Evolutionary conservation across 2,113 vertebrate genomes (phyloP).

Genomic region (Lamprologus sp.): DNA sequence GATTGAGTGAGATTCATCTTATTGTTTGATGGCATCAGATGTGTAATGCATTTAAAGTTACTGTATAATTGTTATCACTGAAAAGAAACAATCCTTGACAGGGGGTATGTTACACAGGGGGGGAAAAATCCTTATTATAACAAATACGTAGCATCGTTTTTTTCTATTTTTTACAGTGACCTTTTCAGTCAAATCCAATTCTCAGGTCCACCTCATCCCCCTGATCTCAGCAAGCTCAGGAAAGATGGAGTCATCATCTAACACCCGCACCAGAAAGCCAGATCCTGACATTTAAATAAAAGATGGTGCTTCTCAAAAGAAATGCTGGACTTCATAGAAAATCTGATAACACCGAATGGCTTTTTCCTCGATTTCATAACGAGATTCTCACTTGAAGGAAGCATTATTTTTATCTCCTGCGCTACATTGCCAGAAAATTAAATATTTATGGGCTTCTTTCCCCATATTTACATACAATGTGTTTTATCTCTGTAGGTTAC

Average conservation of each 20-base stretch:
- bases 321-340: constrained; percentile 45
- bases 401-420: constrained; percentile 53
- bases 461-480: constrained; percentile 51
- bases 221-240: constrained; percentile 42
- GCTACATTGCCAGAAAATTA: constrained; percentile 28
- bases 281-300: constrained; percentile 73
- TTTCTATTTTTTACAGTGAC: constrained; percentile 1
- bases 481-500: constrained; percentile 26
- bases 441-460: constrained; percentile 51
- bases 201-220: not conserved
- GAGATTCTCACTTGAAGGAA: constrained; percentile 36
- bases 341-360: constrained; percentile 68
- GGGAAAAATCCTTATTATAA: not conserved
- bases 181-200: constrained; percentile 43
- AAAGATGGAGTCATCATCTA: constrained; percentile 48
- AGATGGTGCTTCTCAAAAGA: constrained; percentile 62
- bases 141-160: not conserved
- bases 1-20: not conserved
- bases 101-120: not conserved
- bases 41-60: not conserved
- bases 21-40: not conserved
- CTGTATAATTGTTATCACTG: not conserved
- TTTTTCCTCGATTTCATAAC: constrained; percentile 57
- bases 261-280: constrained; percentile 21
- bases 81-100: not conserved